phyloP scores from a whole-genome alignment of 2,113 vertebrate species.

The Cebidichthys violaceus region DNA sequence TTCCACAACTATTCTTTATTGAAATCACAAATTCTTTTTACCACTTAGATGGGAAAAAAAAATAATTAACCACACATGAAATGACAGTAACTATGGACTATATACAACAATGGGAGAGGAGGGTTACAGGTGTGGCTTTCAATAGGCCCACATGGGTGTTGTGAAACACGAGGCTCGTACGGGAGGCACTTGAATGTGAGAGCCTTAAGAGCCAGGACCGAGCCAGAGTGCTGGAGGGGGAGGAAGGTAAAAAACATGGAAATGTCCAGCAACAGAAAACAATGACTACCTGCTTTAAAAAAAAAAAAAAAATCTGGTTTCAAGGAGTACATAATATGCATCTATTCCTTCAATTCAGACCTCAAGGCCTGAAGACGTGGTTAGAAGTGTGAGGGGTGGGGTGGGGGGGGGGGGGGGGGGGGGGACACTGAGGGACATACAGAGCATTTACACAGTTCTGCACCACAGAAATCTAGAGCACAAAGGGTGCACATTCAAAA shows the following conservation, averaged over 20 bases:
- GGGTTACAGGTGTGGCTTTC: constrained; percentile 57
- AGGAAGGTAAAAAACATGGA: constrained; percentile 27
- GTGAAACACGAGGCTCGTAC: constrained; percentile 67
- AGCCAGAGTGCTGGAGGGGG: constrained; percentile 53
- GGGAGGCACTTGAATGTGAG: constrained; percentile 82
- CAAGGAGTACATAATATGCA: constrained; percentile 52
- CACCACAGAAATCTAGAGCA: constrained; percentile 72
- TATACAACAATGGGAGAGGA: constrained; percentile 72
- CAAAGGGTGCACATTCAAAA: constrained; percentile 76
- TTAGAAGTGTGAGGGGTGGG: too few relatives aligned
- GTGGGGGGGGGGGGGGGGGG: not conserved
- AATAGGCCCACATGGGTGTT: constrained; percentile 53
- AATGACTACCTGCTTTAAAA: constrained; percentile 28
- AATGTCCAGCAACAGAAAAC: constrained; percentile 50
- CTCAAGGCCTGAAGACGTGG: constrained; percentile 14
- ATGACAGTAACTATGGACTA: constrained; percentile 71
- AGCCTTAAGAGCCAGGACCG: constrained; percentile 74
- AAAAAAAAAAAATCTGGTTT: not conserved
- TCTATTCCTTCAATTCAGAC: constrained; percentile 65
- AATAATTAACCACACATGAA: constrained; percentile 71
- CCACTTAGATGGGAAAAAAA: constrained; percentile 63
- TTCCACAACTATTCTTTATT: constrained; percentile 82
- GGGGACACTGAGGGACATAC: constrained; percentile 70
- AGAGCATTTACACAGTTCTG: constrained; percentile 75
- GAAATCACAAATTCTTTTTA: constrained; percentile 79